These are phyloP conservation scores for Diarsia dahlii DNA, from an alignment of 2,888 invertebrate species.

Conservation along the genomic window DNA sequence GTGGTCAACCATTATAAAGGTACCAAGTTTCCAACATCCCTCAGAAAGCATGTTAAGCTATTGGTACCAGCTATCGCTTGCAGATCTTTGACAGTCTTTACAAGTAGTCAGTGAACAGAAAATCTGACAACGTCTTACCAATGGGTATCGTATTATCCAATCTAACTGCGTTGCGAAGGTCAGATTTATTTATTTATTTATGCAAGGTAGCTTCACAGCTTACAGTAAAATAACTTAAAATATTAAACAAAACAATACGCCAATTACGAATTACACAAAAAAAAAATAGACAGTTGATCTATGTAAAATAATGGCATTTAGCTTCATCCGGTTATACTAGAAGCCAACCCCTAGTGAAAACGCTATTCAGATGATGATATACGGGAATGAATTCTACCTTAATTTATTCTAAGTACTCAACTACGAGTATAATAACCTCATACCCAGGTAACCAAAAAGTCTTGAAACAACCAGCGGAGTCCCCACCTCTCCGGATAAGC, in stretches of 20 bases:
- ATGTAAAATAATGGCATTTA: not conserved
- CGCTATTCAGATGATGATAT: not conserved
- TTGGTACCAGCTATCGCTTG: not conserved
- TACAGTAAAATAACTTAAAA: no score
- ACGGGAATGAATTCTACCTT: not conserved
- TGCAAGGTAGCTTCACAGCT: no score
- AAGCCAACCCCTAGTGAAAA: not conserved
- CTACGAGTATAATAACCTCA: not conserved
- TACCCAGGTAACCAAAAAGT: slow-evolving; percentile 28
- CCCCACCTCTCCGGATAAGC: slow-evolving; percentile 68
- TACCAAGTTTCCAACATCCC: no score
- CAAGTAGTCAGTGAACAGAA: not conserved
- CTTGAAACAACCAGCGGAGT: slow-evolving; percentile 37
- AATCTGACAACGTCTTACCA: not conserved
- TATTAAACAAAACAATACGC: no score
- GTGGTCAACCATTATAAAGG: no score
- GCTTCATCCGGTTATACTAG: not conserved
- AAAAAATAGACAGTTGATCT: not conserved
- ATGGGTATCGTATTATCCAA: not conserved
- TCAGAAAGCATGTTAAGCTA: not conserved
- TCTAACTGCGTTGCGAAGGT: not conserved
- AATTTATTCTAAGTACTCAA: not conserved
- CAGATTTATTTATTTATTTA: no score
- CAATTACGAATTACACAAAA: no score
- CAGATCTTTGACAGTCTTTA: not conserved